Evolutionary conservation across 2,888 invertebrate genomes (phyloP).

Genomic region (Cryptosula pallasiana): DNA sequence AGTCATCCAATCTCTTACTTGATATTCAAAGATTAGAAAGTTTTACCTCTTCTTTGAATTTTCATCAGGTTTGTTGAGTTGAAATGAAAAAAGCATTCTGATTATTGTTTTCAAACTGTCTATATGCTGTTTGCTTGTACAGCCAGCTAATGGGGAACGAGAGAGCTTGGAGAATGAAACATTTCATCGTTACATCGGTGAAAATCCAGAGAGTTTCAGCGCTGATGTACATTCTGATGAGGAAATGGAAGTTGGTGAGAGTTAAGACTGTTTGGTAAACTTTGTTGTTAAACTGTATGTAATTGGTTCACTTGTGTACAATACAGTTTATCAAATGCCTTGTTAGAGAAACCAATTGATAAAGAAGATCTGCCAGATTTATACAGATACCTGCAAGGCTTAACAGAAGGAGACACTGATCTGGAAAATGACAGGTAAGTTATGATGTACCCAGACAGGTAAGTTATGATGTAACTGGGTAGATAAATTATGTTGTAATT

Average conservation of each 20-base stretch:
- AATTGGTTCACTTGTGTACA: not conserved
- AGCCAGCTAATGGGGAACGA: not conserved
- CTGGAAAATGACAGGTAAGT: conserved; percentile 10
- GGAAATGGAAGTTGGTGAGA: not conserved
- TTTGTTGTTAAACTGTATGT: not conserved
- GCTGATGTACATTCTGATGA: conserved; percentile 8
- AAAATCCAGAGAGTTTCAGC: not conserved
- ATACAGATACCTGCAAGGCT: not conserved
- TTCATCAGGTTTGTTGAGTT: too few relatives aligned
- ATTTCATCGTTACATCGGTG: not conserved
- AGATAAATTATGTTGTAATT: too few relatives aligned
- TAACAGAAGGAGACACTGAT: not conserved
- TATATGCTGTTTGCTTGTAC: too few relatives aligned
- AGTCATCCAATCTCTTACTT: too few relatives aligned
- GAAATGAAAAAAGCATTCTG: too few relatives aligned
- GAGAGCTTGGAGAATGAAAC: not conserved
- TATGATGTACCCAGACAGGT: too few relatives aligned
- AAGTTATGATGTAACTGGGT: too few relatives aligned
- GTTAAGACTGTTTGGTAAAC: not conserved
- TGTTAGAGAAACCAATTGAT: not conserved
- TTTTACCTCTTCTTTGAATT: too few relatives aligned
- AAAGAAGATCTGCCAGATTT: not conserved
- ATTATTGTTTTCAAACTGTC: too few relatives aligned
- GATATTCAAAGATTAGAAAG: too few relatives aligned
- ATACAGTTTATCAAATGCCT: not conserved